Conservation (phyloP, 2,797 vertebrate genomes). For the Heteromormyrus szaboi region DNA sequence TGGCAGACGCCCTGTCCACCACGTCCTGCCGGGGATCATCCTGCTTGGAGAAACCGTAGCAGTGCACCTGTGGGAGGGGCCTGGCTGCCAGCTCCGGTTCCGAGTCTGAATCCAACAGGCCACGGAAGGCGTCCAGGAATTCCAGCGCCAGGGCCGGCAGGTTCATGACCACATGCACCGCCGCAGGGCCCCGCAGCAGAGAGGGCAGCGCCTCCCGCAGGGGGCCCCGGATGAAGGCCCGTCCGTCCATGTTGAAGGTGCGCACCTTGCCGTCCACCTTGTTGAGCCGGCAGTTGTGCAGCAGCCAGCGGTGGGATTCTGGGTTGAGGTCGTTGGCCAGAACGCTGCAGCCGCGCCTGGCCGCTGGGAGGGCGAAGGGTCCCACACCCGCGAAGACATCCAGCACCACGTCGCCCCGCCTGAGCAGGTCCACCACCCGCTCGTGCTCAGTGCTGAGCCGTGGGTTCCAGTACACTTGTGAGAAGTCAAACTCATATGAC, state of each 20-base stretch:
- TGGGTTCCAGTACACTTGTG: slow-evolving; percentile 93
- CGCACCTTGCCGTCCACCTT: slow-evolving; percentile 74
- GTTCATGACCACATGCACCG: slow-evolving; percentile 86
- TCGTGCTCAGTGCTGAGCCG: slow-evolving; percentile 84
- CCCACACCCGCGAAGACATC: slow-evolving; percentile 92
- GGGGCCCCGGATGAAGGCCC: slow-evolving; percentile 78
- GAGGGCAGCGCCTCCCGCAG: slow-evolving; percentile 68
- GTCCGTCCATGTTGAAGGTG: slow-evolving; percentile 82
- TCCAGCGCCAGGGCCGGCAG: slow-evolving; percentile 84
- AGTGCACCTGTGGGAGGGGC: slow-evolving; percentile 75
- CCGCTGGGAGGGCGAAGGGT: slow-evolving; percentile 85
- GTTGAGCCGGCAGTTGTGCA: slow-evolving; percentile 88
- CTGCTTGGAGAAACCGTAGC: slow-evolving; percentile 88
- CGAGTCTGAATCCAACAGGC: slow-evolving; percentile 55
- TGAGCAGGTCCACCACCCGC: slow-evolving; percentile 69
- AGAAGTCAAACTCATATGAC: slow-evolving; percentile 88
- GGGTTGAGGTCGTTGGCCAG: slow-evolving; percentile 95
- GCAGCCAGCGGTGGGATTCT: slow-evolving; percentile 80
- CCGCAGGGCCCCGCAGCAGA: slow-evolving; percentile 52
- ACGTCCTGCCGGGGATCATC: slow-evolving; percentile 67
- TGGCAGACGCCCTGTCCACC: slow-evolving; percentile 61
- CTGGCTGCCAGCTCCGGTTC: slow-evolving; percentile 35
- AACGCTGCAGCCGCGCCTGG: slow-evolving; percentile 70
- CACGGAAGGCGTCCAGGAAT: slow-evolving; percentile 77
- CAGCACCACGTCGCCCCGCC: slow-evolving; percentile 70